Evolutionary conservation across 2,888 invertebrate species (phyloP).

Genomic region (Leucania comma): DNA sequence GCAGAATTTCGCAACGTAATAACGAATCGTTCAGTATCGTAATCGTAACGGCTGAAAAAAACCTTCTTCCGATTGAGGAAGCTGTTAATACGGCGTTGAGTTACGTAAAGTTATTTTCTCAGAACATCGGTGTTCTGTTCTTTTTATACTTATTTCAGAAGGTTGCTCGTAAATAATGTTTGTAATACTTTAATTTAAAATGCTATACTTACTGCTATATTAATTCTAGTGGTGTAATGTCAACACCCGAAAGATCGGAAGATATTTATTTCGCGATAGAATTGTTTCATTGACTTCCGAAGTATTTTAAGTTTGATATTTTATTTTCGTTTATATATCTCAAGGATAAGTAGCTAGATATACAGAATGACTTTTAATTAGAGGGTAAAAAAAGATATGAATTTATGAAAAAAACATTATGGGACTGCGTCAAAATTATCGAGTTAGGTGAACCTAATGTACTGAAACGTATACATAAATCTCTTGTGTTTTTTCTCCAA

Average conservation of each 20-base stretch:
- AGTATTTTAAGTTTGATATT: neutral
- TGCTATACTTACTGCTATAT: neutral
- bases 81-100: slow-evolving; percentile 59
- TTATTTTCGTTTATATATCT: neutral
- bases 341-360: neutral
- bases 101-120: slow-evolving; percentile 61
- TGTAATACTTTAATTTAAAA: slow-evolving; percentile 23
- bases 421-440: no score
- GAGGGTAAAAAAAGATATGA: no score
- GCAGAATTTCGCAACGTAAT: slow-evolving; percentile 68
- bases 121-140: slow-evolving; percentile 41
- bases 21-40: slow-evolving; percentile 70
- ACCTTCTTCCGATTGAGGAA: slow-evolving; percentile 66
- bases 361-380: neutral
- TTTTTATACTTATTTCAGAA: slow-evolving; percentile 50
- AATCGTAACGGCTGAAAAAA: slow-evolving; percentile 73
- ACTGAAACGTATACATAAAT: no score
- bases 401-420: no score
- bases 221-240: slow-evolving; percentile 1
- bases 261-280: neutral
- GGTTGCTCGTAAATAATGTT: slow-evolving; percentile 19
- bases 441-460: no score
- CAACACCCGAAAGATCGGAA: neutral
- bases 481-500: no score
- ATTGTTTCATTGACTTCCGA: neutral